phyloP scores from a whole-genome alignment of 2,888 invertebrate species.

The Aquatica leii region DNA sequence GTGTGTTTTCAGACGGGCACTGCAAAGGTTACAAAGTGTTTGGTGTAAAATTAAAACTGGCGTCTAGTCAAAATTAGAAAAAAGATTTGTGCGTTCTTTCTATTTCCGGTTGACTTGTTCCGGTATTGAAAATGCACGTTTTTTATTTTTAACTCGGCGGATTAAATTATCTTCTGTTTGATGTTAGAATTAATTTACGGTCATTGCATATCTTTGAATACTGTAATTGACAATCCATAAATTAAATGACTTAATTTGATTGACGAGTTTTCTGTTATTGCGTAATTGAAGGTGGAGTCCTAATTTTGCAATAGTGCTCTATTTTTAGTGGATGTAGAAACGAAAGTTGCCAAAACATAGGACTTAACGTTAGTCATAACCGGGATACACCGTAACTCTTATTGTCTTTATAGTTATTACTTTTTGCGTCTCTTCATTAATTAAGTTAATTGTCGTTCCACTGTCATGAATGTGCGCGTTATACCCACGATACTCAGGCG shows the following conservation, averaged over 20 bases:
- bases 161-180: no score
- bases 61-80: constrained; percentile 26
- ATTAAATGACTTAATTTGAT: no score
- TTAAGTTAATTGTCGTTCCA: constrained; percentile 29
- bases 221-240: no score
- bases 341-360: constrained; percentile 54
- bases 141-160: no score
- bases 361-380: constrained; percentile 55
- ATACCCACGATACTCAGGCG: neutral
- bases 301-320: constrained; percentile 51
- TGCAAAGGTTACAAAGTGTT: constrained; percentile 8
- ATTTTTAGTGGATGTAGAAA: constrained; percentile 52
- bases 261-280: constrained; percentile 27
- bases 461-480: constrained; percentile 25
- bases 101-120: constrained; percentile 28
- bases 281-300: constrained; percentile 52
- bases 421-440: constrained; percentile 22
- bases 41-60: constrained; percentile 37
- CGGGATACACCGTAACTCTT: constrained; percentile 49
- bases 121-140: constrained; percentile 35
- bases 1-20: constrained; percentile 8
- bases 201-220: no score
- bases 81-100: constrained; percentile 14
- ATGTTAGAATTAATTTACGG: no score
- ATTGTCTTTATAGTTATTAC: constrained; percentile 21